Base-by-base conservation (phyloP, 2,888 invertebrate genomes). In the Scaptodrosophila latifasciaeformis region DNA sequence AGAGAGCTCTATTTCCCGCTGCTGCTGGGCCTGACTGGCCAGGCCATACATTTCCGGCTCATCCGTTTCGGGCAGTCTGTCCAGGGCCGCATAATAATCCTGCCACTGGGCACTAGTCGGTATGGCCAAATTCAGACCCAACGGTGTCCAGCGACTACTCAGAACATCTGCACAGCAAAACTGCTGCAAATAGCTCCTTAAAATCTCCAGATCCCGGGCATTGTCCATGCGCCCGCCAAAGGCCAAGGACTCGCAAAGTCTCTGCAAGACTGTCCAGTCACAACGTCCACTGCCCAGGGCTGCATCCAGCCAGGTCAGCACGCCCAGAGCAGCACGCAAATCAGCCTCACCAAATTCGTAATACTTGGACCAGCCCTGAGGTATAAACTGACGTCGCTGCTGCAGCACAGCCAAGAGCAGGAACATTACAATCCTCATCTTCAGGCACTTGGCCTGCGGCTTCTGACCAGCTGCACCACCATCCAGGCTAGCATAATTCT, bases 371-470 rank as follows among this genome's bases (percentile, higher is more conserved):
- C 96, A 96, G 0, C 96, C 92, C 88, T 96, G 95, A 1, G 97
- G 97, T 69, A 97, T 94, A 85, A 92, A 99, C 47, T 92, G 94
- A 54, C 98, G 89, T 34, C 99, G 89, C 86, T 99, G 99, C 84
- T 94, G 94, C 47, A 96, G 89, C 10, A 97, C 88, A 1, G 98
- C 96, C 85, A 98, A 97, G 51, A 95, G 88, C 89, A 94, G 93
- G 60, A 96, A 92, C 12, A 97, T 87, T 4, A 93, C 91, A 71
- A 98, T 91, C 52, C 93, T 89, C 46, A 91, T 89, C 68, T 89
- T 90, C 65, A 88, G 84, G 43, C 90, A 88, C 63, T 89, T 84
- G 0, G 84, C 66, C 4, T 84, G 78, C 2, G 18, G 24, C 18
- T 49, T 48, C 2, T 50, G 67, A 31, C 30, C 35, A 1, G 15